Base-by-base conservation (phyloP, 2,113 vertebrate genomes). In the Aptenodytes forsteri region DNA sequence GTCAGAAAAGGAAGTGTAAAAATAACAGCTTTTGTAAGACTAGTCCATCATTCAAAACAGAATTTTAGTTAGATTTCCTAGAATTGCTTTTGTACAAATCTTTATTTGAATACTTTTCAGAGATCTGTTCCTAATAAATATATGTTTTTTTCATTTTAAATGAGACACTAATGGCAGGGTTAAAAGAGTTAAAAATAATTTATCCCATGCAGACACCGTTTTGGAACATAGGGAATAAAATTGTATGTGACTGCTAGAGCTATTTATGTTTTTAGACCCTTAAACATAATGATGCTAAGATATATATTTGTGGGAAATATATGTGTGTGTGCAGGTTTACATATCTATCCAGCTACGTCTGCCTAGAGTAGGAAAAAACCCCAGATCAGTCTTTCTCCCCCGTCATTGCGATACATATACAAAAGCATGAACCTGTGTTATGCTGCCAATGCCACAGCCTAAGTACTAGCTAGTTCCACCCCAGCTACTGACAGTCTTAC, bases 351-450 rank as follows among this genome's bases (percentile, higher is more conserved):
- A 75, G 14, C 52, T 82, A 38, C 2, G 4, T 38, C 38, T 82
- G 15, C 20, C 32, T 58, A 11, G 34, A 71, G 55, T 15, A 42
- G 19, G 36, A 25, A 66, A 44, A 69, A 25, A 56, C 0, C 15
- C 10, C 23, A 29, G 22, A 38, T n/a, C 13, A n/a, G n/a, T 25
- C 17, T 71, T 94, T 71, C n/a, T 4, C 9, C 44, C 7, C 19
- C 15, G 14, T 10, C 46, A 34, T 22, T 52, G 19, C 38, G 75
- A 66, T 29, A 12, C 5, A 29, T 5, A 8, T 0, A 1, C 26
- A 40, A 69, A 77, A 55, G 5, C 47, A 20, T 0, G 0, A 82
- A 11, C 8, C 61, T 38, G 13, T 46, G 49, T 32, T 46, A 13
- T 5, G 9, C 8, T 36, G 25, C 6, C 23, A 40, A 2, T 34